Conservation (phyloP, 2,888 invertebrate species). For the Silvanus unidentatus region DNA sequence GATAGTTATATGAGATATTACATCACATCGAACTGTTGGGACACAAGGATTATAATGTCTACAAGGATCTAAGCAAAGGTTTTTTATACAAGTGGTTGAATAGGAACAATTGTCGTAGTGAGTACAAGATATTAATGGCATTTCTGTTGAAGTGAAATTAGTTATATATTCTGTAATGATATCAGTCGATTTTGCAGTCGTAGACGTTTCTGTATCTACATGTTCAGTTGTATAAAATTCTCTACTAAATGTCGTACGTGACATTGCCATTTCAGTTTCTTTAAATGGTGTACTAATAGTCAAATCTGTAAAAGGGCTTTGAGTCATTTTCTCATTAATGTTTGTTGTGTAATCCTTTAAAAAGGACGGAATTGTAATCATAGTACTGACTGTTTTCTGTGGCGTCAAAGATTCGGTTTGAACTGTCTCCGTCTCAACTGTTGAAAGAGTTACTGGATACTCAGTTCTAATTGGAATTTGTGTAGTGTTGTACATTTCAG, state of each 20-base stretch:
- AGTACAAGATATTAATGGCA: conserved; percentile 7
- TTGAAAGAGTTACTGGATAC: too few relatives aligned
- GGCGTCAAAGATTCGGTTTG: too few relatives aligned
- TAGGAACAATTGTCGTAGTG: conserved; percentile 41
- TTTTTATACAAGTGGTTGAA: conserved; percentile 48
- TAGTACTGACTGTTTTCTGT: too few relatives aligned
- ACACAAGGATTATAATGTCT: conserved; percentile 44
- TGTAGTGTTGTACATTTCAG: too few relatives aligned
- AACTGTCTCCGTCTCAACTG: too few relatives aligned
- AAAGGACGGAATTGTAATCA: too few relatives aligned
- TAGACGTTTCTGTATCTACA: neutral
- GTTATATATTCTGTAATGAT: conserved; percentile 2
- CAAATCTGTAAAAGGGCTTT: too few relatives aligned
- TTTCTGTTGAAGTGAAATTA: neutral
- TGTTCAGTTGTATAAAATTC: conserved; percentile 1
- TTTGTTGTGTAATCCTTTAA: too few relatives aligned
- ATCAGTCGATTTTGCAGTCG: neutral
- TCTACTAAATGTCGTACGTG: neutral
- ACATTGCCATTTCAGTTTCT: neutral
- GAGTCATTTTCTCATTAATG: too few relatives aligned
- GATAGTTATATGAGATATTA: conserved; percentile 50
- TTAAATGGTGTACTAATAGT: too few relatives aligned
- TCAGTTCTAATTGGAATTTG: too few relatives aligned
- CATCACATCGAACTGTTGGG: conserved; percentile 47
- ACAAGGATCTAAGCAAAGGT: conserved; percentile 52